phyloP scores from a whole-genome alignment of 2,797 vertebrate species.

The Petrocephalus schoutedeni region DNA sequence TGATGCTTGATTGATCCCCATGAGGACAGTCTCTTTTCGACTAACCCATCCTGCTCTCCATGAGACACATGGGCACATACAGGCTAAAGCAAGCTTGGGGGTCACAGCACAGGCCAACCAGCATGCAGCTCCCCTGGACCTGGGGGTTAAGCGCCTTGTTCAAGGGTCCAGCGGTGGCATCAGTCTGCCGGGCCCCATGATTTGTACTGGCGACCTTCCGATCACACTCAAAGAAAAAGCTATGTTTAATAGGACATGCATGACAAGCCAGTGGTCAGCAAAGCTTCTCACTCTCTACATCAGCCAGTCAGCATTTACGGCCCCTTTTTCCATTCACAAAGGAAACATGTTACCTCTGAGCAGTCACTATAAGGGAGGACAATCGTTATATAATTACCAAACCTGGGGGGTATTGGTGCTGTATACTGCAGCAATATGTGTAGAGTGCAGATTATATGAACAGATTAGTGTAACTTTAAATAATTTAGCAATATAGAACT shows the following conservation, averaged over 20 bases:
- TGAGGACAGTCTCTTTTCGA: neutral
- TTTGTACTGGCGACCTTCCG: neutral
- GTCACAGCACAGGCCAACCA: neutral
- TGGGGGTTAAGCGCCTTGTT: neutral
- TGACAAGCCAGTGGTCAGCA: neutral
- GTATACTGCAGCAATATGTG: constrained; percentile 1
- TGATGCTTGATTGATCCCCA: neutral
- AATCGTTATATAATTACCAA: constrained; percentile 16
- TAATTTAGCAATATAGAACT: constrained; percentile 27
- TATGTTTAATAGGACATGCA: neutral
- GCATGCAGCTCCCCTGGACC: neutral
- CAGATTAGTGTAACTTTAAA: constrained; percentile 20
- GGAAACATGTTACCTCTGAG: constrained; percentile 22
- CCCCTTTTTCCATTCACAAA: neutral
- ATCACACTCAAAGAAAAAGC: neutral
- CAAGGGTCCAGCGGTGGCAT: neutral
- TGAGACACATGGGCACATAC: neutral
- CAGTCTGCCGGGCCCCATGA: neutral
- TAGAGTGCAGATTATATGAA: constrained; percentile 15
- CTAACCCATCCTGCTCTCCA: neutral
- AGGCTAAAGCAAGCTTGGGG: neutral
- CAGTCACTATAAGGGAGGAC: constrained; percentile 20
- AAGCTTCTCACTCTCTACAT: neutral
- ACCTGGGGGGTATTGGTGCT: neutral
- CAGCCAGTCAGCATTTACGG: neutral